Evolutionary conservation across 1,140 invertebrate genomes (phyloP).

Genomic region (Drosophila lacertosa): DNA sequence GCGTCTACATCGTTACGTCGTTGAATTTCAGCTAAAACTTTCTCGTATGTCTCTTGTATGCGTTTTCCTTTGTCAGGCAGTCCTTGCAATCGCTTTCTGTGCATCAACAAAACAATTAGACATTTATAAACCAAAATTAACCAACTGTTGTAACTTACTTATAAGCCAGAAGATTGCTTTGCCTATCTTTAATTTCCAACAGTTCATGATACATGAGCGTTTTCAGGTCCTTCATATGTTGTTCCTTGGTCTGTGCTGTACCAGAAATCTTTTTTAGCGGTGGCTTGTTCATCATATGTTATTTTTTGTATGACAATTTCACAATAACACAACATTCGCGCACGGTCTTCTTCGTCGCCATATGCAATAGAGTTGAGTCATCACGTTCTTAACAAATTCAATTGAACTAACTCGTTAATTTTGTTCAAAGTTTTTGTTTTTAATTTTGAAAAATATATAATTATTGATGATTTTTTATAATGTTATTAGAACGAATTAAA

Average conservation of each 20-base stretch:
- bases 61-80: slow-evolving; percentile 89
- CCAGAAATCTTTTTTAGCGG: slow-evolving; percentile 57
- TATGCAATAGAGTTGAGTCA: too few relatives aligned
- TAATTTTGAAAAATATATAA: too few relatives aligned
- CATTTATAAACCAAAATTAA: slow-evolving; percentile 4
- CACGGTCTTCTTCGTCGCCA: too few relatives aligned
- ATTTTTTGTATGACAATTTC: not conserved
- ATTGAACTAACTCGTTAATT: too few relatives aligned
- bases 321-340: not conserved
- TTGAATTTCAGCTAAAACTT: slow-evolving; percentile 86
- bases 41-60: slow-evolving; percentile 86
- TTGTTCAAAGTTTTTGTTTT: too few relatives aligned
- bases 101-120: not conserved
- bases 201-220: slow-evolving; percentile 84
- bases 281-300: slow-evolving; percentile 5
- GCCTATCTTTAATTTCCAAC: slow-evolving; percentile 85
- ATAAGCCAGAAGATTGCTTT: slow-evolving; percentile 85
- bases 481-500: too few relatives aligned
- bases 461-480: too few relatives aligned
- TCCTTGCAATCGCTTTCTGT: slow-evolving; percentile 82
- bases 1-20: slow-evolving; percentile 86
- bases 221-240: slow-evolving; percentile 76
- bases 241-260: slow-evolving; percentile 49
- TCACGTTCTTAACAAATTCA: too few relatives aligned
- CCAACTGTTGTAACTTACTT: slow-evolving; percentile 83